phyloP scores from a whole-genome alignment of 2,888 invertebrate genomes.

The Micropterix aruncella region DNA sequence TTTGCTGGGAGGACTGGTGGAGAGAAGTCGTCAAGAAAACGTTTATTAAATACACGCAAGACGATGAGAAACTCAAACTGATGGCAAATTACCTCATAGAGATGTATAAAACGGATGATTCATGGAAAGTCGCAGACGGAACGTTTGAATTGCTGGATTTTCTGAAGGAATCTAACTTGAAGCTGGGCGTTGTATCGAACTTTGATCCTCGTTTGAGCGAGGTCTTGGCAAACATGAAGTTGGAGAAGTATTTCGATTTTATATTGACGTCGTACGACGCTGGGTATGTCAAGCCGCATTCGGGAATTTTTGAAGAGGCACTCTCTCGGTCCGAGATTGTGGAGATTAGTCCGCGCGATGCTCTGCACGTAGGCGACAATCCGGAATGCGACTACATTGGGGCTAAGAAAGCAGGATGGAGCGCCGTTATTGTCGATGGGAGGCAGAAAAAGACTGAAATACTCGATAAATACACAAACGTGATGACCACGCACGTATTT shows the following conservation, averaged over 20 bases:
- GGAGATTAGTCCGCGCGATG: conserved; percentile 40
- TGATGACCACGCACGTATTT: neutral
- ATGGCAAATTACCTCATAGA: conserved; percentile 49
- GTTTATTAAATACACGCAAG: conserved; percentile 38
- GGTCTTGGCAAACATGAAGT: conserved; percentile 48
- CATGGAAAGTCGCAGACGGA: conserved; percentile 61
- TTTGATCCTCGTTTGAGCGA: conserved; percentile 68
- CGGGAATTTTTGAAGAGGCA: conserved; percentile 54
- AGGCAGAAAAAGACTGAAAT: neutral
- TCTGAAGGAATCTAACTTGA: conserved; percentile 30
- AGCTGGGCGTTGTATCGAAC: conserved; percentile 73
- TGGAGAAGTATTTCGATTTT: conserved; percentile 66
- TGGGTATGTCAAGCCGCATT: conserved; percentile 61
- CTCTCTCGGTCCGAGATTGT: conserved; percentile 28
- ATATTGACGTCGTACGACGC: conserved; percentile 64
- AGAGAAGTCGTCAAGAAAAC: conserved; percentile 47
- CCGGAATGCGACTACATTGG: conserved; percentile 62
- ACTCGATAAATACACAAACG: too few species aligned
- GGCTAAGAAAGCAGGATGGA: conserved; percentile 63
- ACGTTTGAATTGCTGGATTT: conserved; percentile 47
- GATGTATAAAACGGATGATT: conserved; percentile 53
- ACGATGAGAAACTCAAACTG: conserved; percentile 16
- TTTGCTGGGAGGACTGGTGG: conserved; percentile 81
- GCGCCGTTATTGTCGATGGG: conserved; percentile 32
- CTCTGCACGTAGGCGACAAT: conserved; percentile 75